Conservation (phyloP, 2,888 invertebrate genomes). For the Mythimna lalbum region DNA sequence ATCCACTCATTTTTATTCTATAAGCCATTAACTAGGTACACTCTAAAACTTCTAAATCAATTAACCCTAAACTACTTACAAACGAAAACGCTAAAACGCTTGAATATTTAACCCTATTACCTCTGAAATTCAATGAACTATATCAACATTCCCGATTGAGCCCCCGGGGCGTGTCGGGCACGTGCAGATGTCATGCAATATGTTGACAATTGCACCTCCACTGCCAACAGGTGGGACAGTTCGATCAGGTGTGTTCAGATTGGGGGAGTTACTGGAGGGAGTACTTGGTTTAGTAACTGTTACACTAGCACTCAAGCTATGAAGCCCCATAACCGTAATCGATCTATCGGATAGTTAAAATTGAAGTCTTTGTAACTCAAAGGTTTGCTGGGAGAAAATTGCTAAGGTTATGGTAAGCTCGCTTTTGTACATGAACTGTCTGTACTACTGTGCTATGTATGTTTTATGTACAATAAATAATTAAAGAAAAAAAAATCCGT, state of each 20-base stretch:
- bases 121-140: conserved; percentile 59
- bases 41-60: conserved; percentile 30
- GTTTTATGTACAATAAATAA: too few species aligned
- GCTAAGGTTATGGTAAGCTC: too few species aligned
- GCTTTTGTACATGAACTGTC: too few species aligned
- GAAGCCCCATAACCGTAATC: too few species aligned
- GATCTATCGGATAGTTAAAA: too few species aligned
- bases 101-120: conserved; percentile 42
- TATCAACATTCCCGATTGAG: conserved; percentile 54
- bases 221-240: conserved; percentile 74
- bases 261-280: conserved; percentile 19
- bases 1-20: too few species aligned
- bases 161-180: conserved; percentile 67
- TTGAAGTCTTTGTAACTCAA: too few species aligned
- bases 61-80: conserved; percentile 16
- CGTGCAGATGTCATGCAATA: conserved; percentile 66
- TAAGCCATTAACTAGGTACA: too few species aligned
- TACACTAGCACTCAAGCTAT: not conserved
- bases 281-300: conserved; percentile 23
- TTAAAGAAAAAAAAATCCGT: too few species aligned
- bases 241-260: conserved; percentile 53
- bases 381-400: too few species aligned
- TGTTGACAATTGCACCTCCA: conserved; percentile 73
- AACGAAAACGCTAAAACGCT: conserved; percentile 40
- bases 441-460: too few species aligned